Percentiles rank a stretch among this genome's conserved stretches.
phyloP scores from a whole-genome alignment of 2,797 vertebrate genomes.

The Masticophis lateralis region DNA sequence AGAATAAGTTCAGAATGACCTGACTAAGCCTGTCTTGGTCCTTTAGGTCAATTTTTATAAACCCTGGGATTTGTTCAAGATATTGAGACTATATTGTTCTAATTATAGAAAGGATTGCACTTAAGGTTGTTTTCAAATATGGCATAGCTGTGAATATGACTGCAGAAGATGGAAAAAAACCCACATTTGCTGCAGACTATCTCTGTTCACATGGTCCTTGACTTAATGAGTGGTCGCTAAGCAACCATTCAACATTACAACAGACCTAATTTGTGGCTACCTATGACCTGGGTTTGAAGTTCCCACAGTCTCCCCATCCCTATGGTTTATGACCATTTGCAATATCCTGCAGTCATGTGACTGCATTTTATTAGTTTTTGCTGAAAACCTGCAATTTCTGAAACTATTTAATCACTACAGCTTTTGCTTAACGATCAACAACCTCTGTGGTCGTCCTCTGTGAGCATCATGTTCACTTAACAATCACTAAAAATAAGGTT shows the following conservation, averaged over 20 bases:
- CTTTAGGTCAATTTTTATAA: conserved; percentile 22
- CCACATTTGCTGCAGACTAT: not conserved
- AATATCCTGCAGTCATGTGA: not conserved
- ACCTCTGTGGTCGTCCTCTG: not conserved
- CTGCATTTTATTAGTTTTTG: not conserved
- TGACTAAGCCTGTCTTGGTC: not conserved
- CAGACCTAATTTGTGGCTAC: not conserved
- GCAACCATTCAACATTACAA: not conserved
- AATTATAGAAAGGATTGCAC: not conserved
- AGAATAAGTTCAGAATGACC: conserved; percentile 1
- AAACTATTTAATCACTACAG: not conserved
- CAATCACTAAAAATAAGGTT: not conserved
- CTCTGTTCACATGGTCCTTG: not conserved
- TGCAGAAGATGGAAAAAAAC: not conserved
- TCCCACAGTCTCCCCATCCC: not conserved
- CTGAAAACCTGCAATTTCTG: not conserved
- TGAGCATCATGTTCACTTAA: not conserved
- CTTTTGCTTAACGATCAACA: not conserved
- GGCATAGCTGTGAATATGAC: not conserved
- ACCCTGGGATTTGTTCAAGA: not conserved
- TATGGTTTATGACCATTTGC: not conserved
- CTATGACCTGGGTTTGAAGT: not conserved
- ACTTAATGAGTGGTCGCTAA: not conserved
- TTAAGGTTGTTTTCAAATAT: not conserved
- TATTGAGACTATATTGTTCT: not conserved